Base-by-base conservation (phyloP, 2,888 invertebrate genomes). In the Chloroclysta siterata region DNA sequence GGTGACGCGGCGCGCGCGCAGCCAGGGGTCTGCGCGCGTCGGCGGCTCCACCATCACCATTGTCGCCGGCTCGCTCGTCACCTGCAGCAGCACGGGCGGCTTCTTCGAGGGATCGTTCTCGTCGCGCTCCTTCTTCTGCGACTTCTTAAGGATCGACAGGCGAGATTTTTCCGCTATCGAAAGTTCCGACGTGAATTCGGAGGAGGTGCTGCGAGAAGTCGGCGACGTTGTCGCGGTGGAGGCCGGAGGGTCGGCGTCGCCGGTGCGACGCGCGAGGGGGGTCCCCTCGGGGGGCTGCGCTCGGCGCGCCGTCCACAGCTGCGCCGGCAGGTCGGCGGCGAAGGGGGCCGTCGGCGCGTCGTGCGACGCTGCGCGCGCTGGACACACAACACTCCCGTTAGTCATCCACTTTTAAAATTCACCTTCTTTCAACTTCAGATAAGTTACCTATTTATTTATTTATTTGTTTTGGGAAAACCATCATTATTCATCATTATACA, bases 161-260 rank as follows among this genome's bases (percentile, higher is more conserved):
- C 86, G 79, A 0, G 91, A 90, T 68, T 85, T 87, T 65, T 91
- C 89, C 0, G 87, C 88, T 5, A 89, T 61, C 0, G 90, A 88
- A 13, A 87, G 68, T 17, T 80, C 81, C 0, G 53, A 51, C 22
- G 29, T 42, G 10, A 58, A 61, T 0, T 62, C 41, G 4, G 55
- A 8, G 11, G 11, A 17, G 1, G 15, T 5, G 15, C 10, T 36
- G 10, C 65, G 65, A 8, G 44, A 41, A 0, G 41, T 44, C 0
- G 68, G 53, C 4, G 64, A 33, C 8, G 54, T 47, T 5, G 60
- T 33, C 13, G 53, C 13, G 15, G 53, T 14, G 54, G 47, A 5
- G 36, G 29, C n/a, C 66, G 51, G 28, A 36, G 39, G 13, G 41
- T 48, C 10, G 51, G 17, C 70, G 41, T 15, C 4, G 15, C 3